phyloP scores from a whole-genome alignment of 2,113 vertebrate species.

The Festucalex cinctus region DNA sequence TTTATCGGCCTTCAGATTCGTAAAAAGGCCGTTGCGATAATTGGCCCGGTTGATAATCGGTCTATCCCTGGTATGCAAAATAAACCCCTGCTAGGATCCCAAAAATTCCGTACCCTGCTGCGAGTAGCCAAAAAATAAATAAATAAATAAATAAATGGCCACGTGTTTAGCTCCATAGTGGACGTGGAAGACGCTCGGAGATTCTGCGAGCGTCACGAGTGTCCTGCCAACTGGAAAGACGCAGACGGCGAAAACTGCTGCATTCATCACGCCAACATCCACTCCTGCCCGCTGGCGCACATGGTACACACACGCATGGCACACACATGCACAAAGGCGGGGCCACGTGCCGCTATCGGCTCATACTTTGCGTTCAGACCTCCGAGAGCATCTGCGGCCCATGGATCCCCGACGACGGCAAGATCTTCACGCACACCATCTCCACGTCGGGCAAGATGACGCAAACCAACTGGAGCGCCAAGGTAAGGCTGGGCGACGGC shows the following conservation, averaged over 20 bases:
- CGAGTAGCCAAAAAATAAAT: too few species aligned
- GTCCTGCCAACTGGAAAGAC: constrained; percentile 79
- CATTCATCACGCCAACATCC: constrained; percentile 83
- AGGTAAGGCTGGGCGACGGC: constrained; percentile 54
- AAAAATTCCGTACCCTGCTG: too few species aligned
- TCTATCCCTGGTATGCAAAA: too few species aligned
- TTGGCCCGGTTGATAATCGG: too few species aligned
- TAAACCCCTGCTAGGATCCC: too few species aligned
- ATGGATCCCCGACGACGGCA: constrained; percentile 82
- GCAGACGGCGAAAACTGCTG: constrained; percentile 81
- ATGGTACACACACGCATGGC: constrained; percentile 64
- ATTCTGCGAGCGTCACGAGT: constrained; percentile 81
- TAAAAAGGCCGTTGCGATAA: too few species aligned
- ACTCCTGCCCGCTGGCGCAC: constrained; percentile 81
- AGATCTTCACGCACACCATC: constrained; percentile 83
- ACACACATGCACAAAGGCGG: not conserved
- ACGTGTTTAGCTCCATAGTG: constrained; percentile 52
- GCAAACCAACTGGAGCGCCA: constrained; percentile 82
- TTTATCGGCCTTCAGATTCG: too few species aligned
- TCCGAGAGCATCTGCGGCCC: constrained; percentile 40
- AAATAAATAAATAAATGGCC: too few species aligned
- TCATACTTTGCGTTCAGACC: not conserved
- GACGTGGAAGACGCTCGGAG: constrained; percentile 67
- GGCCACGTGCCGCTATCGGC: too few species aligned
- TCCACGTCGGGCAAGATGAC: constrained; percentile 80